Conservation (phyloP, 2,888 invertebrate genomes). For the Dione vanillae region DNA sequence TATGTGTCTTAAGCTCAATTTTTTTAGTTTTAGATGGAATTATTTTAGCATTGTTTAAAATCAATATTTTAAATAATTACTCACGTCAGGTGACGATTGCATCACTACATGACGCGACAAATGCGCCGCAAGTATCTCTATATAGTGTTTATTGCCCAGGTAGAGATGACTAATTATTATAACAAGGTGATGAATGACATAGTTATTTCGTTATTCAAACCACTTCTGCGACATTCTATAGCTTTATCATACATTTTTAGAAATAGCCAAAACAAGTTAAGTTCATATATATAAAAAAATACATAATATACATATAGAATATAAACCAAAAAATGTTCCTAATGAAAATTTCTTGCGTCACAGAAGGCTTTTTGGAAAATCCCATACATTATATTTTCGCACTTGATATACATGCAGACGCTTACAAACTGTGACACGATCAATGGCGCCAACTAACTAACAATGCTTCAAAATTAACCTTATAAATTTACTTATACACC, state of each 20-base stretch:
- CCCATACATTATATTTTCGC: background rate
- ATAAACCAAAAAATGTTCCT: background rate
- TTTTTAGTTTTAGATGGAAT: background rate
- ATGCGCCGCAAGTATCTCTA: background rate
- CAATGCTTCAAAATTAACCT: background rate
- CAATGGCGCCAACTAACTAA: background rate
- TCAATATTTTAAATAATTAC: constrained; percentile 10
- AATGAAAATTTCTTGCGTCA: background rate
- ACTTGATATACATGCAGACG: background rate
- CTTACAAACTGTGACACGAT: background rate
- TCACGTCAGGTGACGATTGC: constrained; percentile 22
- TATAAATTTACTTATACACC: background rate
- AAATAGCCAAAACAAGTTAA: background rate
- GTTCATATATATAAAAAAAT: background rate
- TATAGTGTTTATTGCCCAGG: background rate
- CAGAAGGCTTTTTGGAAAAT: background rate
- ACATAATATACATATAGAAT: background rate
- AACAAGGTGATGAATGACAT: constrained; percentile 21
- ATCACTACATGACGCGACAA: constrained; percentile 21
- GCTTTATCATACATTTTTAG: background rate
- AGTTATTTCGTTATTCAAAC: constrained; percentile 20
- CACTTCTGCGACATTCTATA: background rate
- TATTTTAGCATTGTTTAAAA: background rate
- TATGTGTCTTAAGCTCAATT: background rate
- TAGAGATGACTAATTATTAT: constrained; percentile 24